Evolutionary conservation across 1,140 invertebrate genomes (phyloP), one percentile per base, ranked within the genome.

Genomic region (Helicorthomorpha holstii): DNA sequence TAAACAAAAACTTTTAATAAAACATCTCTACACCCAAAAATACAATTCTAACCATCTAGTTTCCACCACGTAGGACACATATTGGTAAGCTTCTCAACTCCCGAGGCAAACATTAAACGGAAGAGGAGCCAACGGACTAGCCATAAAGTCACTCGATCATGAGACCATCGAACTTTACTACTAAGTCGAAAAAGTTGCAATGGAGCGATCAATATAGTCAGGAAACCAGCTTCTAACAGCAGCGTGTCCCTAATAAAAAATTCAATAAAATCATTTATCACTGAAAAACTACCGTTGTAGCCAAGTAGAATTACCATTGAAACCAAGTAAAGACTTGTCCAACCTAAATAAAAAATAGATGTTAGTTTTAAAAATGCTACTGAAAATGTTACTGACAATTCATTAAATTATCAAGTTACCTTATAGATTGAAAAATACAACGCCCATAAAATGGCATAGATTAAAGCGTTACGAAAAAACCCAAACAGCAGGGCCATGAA

Each of bases 21-120:
- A n/a, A n/a, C n/a, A 34, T 34, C 29, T 7, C 29, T 7, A 34
- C 29, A 34, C 16, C 29, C 29, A 7, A 23, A 48, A 19, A 50
- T 26, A 29, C 3, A 44, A 47, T 19, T 26, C 25, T 61, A 73
- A 85, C 83, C 83, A 64, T 78, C 77, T 12, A 89, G 73, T 57
- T 73, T 75, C 85, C 85, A 89, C 84, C 84, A 89, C 12, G 78
- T 72, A 16, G 82, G 81, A 64, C 82, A 85, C 10, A 75, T 72
- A 62, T 77, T 81, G n/a, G 73, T 75, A 24, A 90, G 67, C 66
- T 89, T 90, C 0, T 81, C 75, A 25, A 84, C 71, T 27, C 82
- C 83, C 38, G 76, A 79, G 2, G 80, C 76, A 68, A 88, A 83
- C 70, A 87, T 75, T 3, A 85, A 72, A 27, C 85, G 70, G 57